These are phyloP conservation scores for Rhyacophila evoluta DNA, from an alignment of 2,888 invertebrate genomes.

Conservation along the genomic window DNA sequence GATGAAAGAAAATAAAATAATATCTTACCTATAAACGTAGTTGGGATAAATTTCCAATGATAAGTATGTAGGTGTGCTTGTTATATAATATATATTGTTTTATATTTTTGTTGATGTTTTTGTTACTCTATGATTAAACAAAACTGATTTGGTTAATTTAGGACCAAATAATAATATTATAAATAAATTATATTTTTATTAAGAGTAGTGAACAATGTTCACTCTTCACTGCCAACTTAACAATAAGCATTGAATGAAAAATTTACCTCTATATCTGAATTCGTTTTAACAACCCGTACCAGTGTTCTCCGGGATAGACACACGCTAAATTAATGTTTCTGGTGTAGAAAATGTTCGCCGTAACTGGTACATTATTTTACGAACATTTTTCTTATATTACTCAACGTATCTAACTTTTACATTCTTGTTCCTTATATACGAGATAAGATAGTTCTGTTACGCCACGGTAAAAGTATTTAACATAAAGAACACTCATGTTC, in stretches of 20 bases:
- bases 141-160: no score
- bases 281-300: not conserved
- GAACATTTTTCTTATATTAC: not conserved
- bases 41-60: no score
- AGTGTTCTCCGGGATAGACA: slow-evolving; percentile 25
- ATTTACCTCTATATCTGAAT: not conserved
- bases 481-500: no score
- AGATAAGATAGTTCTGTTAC: not conserved
- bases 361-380: not conserved
- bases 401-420: not conserved
- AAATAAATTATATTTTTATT: no score
- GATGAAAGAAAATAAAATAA: no score
- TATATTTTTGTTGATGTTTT: no score
- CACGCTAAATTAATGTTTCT: not conserved
- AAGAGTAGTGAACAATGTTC: not conserved
- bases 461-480: no score
- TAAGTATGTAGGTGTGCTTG: no score
- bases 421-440: not conserved
- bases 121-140: no score
- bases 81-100: no score
- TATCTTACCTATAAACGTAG: no score
- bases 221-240: not conserved
- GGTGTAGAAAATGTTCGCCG: not conserved
- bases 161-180: no score
- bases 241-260: not conserved